Evolutionary conservation across 2,888 invertebrate species (phyloP).

Genomic region (Polydrusus pterygomalis): DNA sequence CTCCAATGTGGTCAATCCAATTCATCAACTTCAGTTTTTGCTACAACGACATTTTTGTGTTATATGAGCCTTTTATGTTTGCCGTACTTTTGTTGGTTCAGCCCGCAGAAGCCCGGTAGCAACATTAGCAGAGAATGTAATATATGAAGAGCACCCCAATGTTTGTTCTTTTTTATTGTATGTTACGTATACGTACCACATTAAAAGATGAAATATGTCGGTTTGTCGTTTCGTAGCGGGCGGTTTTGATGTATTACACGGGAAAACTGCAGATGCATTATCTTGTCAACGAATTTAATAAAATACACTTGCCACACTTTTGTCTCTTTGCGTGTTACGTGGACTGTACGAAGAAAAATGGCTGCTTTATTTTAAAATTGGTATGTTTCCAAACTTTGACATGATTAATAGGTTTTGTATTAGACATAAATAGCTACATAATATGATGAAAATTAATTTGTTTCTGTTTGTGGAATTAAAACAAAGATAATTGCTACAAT

Average conservation of each 20-base stretch:
- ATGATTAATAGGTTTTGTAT: slow-evolving; percentile 35
- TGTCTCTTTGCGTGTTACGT: slow-evolving; percentile 44
- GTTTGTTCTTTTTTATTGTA: slow-evolving; percentile 64
- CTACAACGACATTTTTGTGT: slow-evolving; percentile 58
- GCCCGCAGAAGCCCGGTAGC: slow-evolving; percentile 54
- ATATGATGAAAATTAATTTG: slow-evolving; percentile 22
- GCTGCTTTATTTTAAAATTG: slow-evolving; percentile 49
- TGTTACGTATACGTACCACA: slow-evolving; percentile 61
- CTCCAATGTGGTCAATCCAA: slow-evolving; percentile 34
- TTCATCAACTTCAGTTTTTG: slow-evolving; percentile 49
- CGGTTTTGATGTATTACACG: slow-evolving; percentile 61
- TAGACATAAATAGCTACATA: slow-evolving; percentile 30
- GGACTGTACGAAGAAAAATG: slow-evolving; percentile 40
- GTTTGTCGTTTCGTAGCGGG: slow-evolving; percentile 56
- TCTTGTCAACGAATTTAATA: slow-evolving; percentile 62
- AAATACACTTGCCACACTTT: slow-evolving; percentile 57
- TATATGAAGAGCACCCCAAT: slow-evolving; percentile 64
- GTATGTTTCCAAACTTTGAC: slow-evolving; percentile 49
- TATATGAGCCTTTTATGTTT: slow-evolving; percentile 39
- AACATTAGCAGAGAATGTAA: slow-evolving; percentile 65
- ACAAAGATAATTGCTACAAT: slow-evolving; percentile 16
- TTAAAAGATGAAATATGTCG: slow-evolving; percentile 63
- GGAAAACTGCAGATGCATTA: slow-evolving; percentile 63
- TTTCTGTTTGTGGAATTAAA: slow-evolving; percentile 7
- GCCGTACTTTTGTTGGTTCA: slow-evolving; percentile 38